phyloP scores from a whole-genome alignment of 2,888 invertebrate species.

The Nomada ferruginata region DNA sequence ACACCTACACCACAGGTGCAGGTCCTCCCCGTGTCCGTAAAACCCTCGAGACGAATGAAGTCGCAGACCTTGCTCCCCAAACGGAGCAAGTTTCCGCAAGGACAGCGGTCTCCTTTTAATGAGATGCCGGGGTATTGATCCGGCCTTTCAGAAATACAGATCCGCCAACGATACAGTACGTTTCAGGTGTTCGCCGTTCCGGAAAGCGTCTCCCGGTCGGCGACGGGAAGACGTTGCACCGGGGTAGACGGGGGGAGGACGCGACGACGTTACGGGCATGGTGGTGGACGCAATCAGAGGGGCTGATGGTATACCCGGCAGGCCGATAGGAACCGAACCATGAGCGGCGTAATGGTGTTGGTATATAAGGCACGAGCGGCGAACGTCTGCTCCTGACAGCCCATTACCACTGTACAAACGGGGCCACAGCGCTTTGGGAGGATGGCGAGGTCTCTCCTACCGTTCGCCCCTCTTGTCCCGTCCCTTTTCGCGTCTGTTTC shows the following conservation, averaged over 20 bases:
- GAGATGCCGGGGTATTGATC: slow-evolving; percentile 35
- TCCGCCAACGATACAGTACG: no score
- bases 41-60: no score
- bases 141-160: not conserved
- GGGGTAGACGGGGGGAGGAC: slow-evolving; percentile 10
- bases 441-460: slow-evolving; percentile 66
- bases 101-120: not conserved
- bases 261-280: slow-evolving; percentile 8
- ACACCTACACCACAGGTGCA: no score
- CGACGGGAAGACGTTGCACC: slow-evolving; percentile 10
- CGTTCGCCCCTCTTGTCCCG: slow-evolving; percentile 12
- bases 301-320: slow-evolving; percentile 54
- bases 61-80: no score
- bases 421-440: slow-evolving; percentile 66
- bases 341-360: slow-evolving; percentile 75
- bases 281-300: slow-evolving; percentile 33
- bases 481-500: slow-evolving; percentile 23
- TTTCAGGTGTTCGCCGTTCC: no score
- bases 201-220: no score
- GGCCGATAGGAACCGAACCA: slow-evolving; percentile 69
- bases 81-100: no score
- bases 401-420: slow-evolving; percentile 83
- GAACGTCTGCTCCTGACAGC: slow-evolving; percentile 82
- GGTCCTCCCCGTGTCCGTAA: no score
- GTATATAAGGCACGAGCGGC: slow-evolving; percentile 80